These are phyloP conservation scores for Anser cygnoides DNA, from an alignment of 2,113 vertebrate genomes.

Conservation along the genomic window DNA sequence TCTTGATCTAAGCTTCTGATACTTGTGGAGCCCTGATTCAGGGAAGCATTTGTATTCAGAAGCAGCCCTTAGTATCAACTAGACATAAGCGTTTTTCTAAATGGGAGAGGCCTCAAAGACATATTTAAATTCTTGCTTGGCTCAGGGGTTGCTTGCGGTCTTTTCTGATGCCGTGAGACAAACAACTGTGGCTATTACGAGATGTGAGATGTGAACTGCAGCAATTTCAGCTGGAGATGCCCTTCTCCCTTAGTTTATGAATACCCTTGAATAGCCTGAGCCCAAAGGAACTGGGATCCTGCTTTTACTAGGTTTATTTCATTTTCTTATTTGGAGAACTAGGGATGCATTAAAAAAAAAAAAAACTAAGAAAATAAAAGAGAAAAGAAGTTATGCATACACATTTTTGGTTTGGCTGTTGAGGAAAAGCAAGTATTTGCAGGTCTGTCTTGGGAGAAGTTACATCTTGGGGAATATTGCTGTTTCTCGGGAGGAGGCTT, in stretches of 20 bases:
- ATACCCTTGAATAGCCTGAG: background rate
- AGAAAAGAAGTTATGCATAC: no score
- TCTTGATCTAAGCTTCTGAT: slow-evolving; percentile 56
- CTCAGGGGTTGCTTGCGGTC: background rate
- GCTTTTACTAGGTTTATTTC: background rate
- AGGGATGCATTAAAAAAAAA: background rate
- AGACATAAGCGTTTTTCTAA: slow-evolving; percentile 29
- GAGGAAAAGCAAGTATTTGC: background rate
- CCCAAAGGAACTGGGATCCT: background rate
- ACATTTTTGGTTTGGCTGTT: background rate
- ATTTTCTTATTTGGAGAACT: background rate
- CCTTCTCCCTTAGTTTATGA: background rate
- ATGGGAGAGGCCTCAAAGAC: slow-evolving; percentile 30
- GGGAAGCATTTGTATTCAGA: slow-evolving; percentile 44
- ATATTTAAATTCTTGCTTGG: slow-evolving; percentile 35
- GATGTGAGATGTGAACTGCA: background rate
- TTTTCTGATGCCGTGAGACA: slow-evolving; percentile 20
- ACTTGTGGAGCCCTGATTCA: slow-evolving; percentile 14
- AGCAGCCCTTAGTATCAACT: slow-evolving; percentile 14
- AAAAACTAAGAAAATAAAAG: no score
- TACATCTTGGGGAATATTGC: background rate
- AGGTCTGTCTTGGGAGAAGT: background rate
- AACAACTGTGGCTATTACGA: background rate
- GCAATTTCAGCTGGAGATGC: background rate
- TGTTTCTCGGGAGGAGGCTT: background rate